phyloP scores from a whole-genome alignment of 2,113 vertebrate genomes.

The Lepidothrix coronata region DNA sequence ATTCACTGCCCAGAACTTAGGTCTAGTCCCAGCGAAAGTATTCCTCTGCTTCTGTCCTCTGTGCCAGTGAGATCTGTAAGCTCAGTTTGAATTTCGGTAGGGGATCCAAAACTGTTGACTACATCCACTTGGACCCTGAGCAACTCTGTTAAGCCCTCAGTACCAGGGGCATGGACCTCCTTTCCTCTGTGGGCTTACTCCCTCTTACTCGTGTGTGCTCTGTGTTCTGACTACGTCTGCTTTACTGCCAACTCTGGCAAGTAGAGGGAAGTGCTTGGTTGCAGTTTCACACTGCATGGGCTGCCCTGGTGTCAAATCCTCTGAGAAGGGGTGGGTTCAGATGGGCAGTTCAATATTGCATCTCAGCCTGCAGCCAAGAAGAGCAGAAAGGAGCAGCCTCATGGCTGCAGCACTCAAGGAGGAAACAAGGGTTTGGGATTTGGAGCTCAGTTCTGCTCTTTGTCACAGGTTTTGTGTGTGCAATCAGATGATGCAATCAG shows the following conservation, averaged over 20 bases:
- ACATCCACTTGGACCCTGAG: background rate
- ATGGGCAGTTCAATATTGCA: background rate
- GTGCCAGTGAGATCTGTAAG: background rate
- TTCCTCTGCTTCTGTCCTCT: background rate
- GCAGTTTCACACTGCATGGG: background rate
- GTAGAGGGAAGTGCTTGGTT: accelerated
- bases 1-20: background rate
- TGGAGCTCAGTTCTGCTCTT: background rate
- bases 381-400: background rate
- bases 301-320: background rate
- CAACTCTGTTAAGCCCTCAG: background rate
- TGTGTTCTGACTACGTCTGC: background rate
- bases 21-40: background rate
- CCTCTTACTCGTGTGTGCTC: too few species aligned
- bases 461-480: background rate
- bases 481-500: background rate
- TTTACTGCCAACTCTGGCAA: accelerated
- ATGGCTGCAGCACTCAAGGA: background rate
- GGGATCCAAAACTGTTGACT: background rate
- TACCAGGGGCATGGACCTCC: background rate
- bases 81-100: background rate
- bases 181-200: background rate
- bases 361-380: background rate
- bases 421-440: background rate
- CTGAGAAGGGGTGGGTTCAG: background rate